Evolutionary conservation across 2,113 vertebrate genomes (phyloP).

Genomic region (Ophthalmolycus amberensis): DNA sequence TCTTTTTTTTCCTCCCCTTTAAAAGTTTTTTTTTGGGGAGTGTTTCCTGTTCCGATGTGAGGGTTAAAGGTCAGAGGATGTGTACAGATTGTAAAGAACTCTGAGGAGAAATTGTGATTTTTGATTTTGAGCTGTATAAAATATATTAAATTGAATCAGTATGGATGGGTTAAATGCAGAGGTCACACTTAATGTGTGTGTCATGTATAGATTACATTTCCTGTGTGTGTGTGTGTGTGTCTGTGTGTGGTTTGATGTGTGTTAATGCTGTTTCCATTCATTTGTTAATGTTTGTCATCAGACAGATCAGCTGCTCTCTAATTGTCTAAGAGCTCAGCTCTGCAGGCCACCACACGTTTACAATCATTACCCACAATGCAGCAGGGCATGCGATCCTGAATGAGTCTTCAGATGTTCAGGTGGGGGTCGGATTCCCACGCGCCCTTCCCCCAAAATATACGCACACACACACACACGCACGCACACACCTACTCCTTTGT

Average conservation of each 20-base stretch:
- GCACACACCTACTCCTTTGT: conserved; percentile 32
- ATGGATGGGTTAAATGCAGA: background rate
- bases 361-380: conserved; percentile 44
- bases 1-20: no score
- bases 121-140: no score
- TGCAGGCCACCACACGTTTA: conserved; percentile 47
- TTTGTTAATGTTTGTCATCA: conserved; percentile 36
- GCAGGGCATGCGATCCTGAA: background rate
- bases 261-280: conserved; percentile 8
- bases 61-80: no score
- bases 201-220: no score
- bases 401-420: conserved; percentile 51
- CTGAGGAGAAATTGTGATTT: no score
- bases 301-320: background rate
- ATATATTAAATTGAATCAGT: no score
- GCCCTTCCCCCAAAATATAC: background rate
- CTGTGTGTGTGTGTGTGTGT: background rate
- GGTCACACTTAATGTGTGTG: no score
- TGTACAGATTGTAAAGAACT: no score
- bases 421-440: conserved; percentile 45
- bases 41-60: no score
- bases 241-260: background rate
- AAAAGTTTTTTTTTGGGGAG: no score
- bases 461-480: conserved; percentile 25
- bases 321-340: conserved; percentile 8